Base-by-base conservation (phyloP, 1,140 invertebrate species). In the Drusus annulatus region DNA sequence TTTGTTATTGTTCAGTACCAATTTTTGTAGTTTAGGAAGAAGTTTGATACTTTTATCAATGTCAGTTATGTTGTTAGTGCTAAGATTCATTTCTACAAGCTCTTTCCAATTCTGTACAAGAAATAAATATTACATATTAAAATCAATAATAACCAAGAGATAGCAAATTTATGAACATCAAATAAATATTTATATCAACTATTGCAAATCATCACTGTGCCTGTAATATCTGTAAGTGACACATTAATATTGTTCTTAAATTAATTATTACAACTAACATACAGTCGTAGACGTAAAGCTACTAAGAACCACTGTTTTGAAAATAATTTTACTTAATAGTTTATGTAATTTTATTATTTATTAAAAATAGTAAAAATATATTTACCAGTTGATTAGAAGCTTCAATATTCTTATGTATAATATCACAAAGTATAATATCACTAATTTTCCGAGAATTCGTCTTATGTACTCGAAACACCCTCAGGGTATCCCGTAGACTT, bases 41-140 rank as follows among this genome's bases (percentile, higher is more conserved):
- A 98, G 88, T 88, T 93, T 93, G 77, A 98, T 93, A 51, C 94
- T 94, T 85, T 94, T 91, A 87, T 97, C 95, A 79, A 98, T 95
- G 28, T 91, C 89, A 54, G 91, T 90, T 62, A 98, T 93, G 83
- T 93, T 90, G 89, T 98, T 98, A 83, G 93, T 91, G 63, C 94
- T 95, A 73, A 98, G 92, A 87, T 97, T 94, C 36, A 95, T 90
- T 81, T 93, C 88, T 13, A 89, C 90, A 6, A 96, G 85, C 80
- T 91, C 90, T 17, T 91, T 90, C 95, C 95, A 96, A 85, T 89
- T 89, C 90, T 93, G 86, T 84, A 87, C 87, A 84, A 17, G 54
- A 56, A 56, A 56, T 6, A 56, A 17, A 21, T 17, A 56, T n/a
- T n/a, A n/a, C n/a, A n/a, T n/a, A n/a, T n/a, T n/a, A n/a, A n/a